Percentiles rank a stretch among this genome's conserved stretches.
Conservation (phyloP, 2,888 invertebrate genomes). For the Metalampra italica region DNA sequence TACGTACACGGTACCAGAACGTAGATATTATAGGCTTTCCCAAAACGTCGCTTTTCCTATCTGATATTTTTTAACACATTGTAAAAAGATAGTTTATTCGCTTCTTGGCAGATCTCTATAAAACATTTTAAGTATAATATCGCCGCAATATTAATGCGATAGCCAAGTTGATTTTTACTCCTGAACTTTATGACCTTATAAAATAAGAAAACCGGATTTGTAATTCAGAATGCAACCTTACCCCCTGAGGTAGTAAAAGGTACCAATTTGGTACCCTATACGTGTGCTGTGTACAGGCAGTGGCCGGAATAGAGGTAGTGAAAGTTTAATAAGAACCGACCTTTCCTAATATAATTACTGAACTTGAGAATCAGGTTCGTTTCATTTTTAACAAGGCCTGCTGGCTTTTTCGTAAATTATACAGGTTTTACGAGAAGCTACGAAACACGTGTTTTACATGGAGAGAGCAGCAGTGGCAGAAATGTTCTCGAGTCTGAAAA, state of each 20-base stretch:
- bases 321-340: conserved; percentile 7
- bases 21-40: too few relatives aligned
- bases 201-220: neutral
- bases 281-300: neutral
- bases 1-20: too few relatives aligned
- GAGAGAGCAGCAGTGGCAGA: too few relatives aligned
- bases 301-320: neutral
- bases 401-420: neutral
- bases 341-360: conserved; percentile 10
- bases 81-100: too few relatives aligned
- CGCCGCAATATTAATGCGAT: too few relatives aligned
- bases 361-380: conserved; percentile 1
- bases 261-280: neutral
- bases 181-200: neutral
- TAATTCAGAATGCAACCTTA: neutral
- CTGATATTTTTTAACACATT: too few relatives aligned
- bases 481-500: too few relatives aligned
- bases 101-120: too few relatives aligned
- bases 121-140: too few relatives aligned
- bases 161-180: too few relatives aligned
- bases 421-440: neutral
- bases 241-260: neutral
- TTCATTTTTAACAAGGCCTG: conserved; percentile 11
- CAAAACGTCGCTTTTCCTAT: too few relatives aligned
- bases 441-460: too few relatives aligned